Evolutionary conservation across 1,140 invertebrate species (phyloP).

Genomic region (Brachionus rubens): DNA sequence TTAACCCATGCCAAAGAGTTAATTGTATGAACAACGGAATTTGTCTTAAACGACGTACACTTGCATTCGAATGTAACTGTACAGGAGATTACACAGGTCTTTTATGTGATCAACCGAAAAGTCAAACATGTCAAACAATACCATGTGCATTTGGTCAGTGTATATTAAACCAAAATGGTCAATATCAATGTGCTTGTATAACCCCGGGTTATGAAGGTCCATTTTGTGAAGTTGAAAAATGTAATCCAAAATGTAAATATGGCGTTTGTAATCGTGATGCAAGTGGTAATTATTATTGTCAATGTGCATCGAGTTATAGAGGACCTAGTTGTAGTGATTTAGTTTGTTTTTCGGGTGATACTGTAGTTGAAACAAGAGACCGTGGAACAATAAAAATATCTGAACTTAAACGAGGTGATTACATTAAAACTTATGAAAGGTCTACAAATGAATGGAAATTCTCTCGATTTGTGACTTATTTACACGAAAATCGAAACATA

Average conservation of each 20-base stretch:
- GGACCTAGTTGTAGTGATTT: slow-evolving; percentile 34
- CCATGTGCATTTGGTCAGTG: slow-evolving; percentile 31
- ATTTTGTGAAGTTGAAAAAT: slow-evolving; percentile 42
- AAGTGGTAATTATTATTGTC: slow-evolving; percentile 38
- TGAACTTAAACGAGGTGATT: slow-evolving; percentile 31
- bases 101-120: slow-evolving; percentile 41
- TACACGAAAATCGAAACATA: slow-evolving; percentile 23
- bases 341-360: slow-evolving; percentile 39
- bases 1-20: slow-evolving; percentile 39
- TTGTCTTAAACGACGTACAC: slow-evolving; percentile 34
- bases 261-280: slow-evolving; percentile 11
- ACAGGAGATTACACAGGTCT: slow-evolving; percentile 15
- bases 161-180: slow-evolving; percentile 13
- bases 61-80: slow-evolving; percentile 39
- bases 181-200: slow-evolving; percentile 36
- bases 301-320: slow-evolving; percentile 15
- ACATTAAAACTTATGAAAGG: slow-evolving; percentile 17
- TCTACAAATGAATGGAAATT: slow-evolving; percentile 14
- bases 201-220: slow-evolving; percentile 20
- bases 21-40: slow-evolving; percentile 45
- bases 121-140: slow-evolving; percentile 24
- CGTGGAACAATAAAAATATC: slow-evolving; percentile 32
- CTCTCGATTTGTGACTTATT: slow-evolving; percentile 30
- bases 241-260: slow-evolving; percentile 34
- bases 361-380: slow-evolving; percentile 11